Evolutionary conservation across 2,113 vertebrate genomes (phyloP).

Genomic region (Ameiurus melas): DNA sequence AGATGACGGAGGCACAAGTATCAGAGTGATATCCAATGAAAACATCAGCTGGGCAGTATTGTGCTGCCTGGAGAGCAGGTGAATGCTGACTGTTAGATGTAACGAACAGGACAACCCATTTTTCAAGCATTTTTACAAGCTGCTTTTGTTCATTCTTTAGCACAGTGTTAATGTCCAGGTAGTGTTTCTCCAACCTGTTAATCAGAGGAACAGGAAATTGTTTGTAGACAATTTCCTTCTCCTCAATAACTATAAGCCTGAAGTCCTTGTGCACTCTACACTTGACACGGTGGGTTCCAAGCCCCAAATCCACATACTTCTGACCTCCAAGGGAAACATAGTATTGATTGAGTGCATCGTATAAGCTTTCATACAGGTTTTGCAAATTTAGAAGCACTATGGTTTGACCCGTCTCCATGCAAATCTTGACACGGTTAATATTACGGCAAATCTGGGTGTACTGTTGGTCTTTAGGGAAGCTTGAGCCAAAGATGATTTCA

Average conservation of each 20-base stretch:
- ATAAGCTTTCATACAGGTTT: conserved; percentile 96
- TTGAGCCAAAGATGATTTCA: conserved; percentile 95
- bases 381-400: conserved; percentile 93
- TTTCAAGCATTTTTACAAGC: conserved; percentile 70
- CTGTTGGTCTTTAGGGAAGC: conserved; percentile 93
- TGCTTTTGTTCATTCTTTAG: conserved; percentile 75
- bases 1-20: conserved; percentile 85
- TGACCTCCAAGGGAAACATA: conserved; percentile 91
- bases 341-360: conserved; percentile 96
- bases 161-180: conserved; percentile 85
- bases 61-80: conserved; percentile 54
- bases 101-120: conserved; percentile 78
- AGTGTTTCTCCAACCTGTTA: conserved; percentile 97
- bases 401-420: conserved; percentile 93
- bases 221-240: conserved; percentile 87
- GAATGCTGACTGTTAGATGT: conserved; percentile 46
- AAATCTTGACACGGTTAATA: conserved; percentile 93
- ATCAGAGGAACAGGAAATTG: conserved; percentile 94
- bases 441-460: conserved; percentile 94
- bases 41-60: conserved; percentile 77
- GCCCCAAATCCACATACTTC: conserved; percentile 92
- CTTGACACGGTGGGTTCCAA: conserved; percentile 95
- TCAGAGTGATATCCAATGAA: conserved; percentile 91
- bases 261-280: conserved; percentile 90
- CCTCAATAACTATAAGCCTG: conserved; percentile 90